Evolutionary conservation across 2,113 vertebrate genomes (phyloP).

Genomic region (Gavia stellata): DNA sequence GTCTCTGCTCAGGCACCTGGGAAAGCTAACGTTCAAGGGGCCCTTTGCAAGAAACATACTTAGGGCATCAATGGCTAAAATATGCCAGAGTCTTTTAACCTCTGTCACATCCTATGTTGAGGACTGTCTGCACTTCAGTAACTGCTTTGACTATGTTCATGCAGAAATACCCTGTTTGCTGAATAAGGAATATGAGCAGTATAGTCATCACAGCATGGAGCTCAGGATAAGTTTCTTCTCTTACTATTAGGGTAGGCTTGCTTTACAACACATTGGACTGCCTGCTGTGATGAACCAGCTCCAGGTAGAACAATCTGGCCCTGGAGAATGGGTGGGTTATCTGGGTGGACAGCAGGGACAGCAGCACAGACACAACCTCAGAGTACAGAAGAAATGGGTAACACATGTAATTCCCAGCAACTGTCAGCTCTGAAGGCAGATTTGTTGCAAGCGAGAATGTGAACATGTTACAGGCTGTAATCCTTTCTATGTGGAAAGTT

Average conservation of each 20-base stretch:
- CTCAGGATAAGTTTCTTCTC: background rate
- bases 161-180: background rate
- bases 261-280: background rate
- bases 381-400: background rate
- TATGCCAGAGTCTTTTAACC: background rate
- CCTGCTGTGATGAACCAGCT: background rate
- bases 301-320: background rate
- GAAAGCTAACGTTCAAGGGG: background rate
- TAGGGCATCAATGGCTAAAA: background rate
- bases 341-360: background rate
- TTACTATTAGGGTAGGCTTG: background rate
- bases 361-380: background rate
- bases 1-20: background rate
- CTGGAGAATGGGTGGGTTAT: background rate
- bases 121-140: background rate
- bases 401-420: background rate
- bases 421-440: background rate
- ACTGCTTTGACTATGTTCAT: background rate
- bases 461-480: background rate
- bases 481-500: background rate
- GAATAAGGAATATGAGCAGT: background rate
- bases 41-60: rapidly evolving
- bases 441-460: background rate
- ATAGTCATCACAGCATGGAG: background rate
- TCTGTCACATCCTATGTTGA: background rate